Conservation (phyloP, 1,140 invertebrate species). For the Ganaspis sp. region DNA sequence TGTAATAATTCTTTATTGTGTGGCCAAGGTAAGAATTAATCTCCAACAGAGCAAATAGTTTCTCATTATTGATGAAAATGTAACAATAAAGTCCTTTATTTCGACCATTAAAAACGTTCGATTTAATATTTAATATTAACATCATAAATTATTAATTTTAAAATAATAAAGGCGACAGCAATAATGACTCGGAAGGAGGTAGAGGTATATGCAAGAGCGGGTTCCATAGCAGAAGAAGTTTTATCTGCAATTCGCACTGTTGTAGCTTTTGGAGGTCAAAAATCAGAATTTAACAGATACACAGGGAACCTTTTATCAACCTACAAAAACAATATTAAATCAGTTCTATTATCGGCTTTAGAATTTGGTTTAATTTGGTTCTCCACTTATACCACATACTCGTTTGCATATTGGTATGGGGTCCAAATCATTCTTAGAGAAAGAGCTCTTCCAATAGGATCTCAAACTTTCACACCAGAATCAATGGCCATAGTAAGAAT, state of each 20-base stretch:
- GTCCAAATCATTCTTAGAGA: conserved; percentile 81
- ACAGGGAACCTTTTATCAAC: conserved; percentile 79
- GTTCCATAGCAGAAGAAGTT: conserved; percentile 89
- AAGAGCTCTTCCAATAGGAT: conserved; percentile 72
- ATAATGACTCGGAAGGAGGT: conserved; percentile 79
- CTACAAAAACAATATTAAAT: conserved; percentile 82
- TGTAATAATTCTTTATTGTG: conserved; percentile 78
- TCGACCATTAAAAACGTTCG: too few relatives aligned
- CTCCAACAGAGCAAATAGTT: too few relatives aligned
- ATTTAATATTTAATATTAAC: not conserved
- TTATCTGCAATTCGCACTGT: conserved; percentile 87
- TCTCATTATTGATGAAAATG: not conserved
- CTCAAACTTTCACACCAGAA: conserved; percentile 79
- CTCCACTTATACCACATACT: conserved; percentile 86
- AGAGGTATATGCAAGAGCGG: conserved; percentile 85
- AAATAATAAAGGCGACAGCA: conserved; percentile 6
- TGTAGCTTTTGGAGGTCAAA: conserved; percentile 87
- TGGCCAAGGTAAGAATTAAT: conserved; percentile 59
- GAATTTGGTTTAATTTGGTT: conserved; percentile 85
- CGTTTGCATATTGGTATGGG: conserved; percentile 91
- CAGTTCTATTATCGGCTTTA: conserved; percentile 82
- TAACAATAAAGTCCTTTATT: too few relatives aligned
- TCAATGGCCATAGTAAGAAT: conserved; percentile 82
- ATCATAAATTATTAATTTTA: not conserved
- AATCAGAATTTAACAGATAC: conserved; percentile 83